Evolutionary conservation across 2,113 vertebrate genomes (phyloP).

Genomic region (Egretta garzetta): DNA sequence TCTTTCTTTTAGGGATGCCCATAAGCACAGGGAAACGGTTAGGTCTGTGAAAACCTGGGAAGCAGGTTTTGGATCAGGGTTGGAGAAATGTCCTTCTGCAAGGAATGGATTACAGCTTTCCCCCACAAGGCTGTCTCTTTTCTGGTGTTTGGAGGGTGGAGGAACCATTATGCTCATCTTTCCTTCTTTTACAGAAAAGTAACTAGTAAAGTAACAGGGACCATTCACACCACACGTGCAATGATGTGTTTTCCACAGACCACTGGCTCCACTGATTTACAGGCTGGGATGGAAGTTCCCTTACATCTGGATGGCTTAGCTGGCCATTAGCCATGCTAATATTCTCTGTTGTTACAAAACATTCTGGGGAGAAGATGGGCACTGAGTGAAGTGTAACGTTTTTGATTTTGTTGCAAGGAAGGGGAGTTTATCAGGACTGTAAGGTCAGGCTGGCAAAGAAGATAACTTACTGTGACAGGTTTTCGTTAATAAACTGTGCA

Average conservation of each 20-base stretch:
- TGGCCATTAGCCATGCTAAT: neutral
- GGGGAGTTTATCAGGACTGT: neutral
- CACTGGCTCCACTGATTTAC: neutral
- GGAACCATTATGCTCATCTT: neutral
- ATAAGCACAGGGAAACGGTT: neutral
- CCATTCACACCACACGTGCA: rapidly evolving
- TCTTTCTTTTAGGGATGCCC: neutral
- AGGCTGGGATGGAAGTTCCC: neutral
- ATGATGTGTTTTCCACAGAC: neutral
- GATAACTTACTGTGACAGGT: neutral
- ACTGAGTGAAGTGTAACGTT: rapidly evolving
- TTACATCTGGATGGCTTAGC: neutral
- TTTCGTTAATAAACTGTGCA: neutral
- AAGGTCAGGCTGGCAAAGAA: neutral
- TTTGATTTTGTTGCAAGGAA: neutral
- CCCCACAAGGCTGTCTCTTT: neutral
- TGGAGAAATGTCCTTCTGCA: neutral
- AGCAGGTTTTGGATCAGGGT: neutral
- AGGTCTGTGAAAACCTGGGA: neutral
- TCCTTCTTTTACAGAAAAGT: neutral
- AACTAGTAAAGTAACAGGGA: neutral
- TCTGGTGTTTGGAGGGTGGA: neutral
- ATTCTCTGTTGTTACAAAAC: neutral
- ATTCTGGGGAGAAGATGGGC: neutral
- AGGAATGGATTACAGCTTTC: neutral